Evolutionary conservation across 1,140 invertebrate genomes (phyloP), one percentile per base, ranked within the genome.

Genomic region (Dendrolimus kikuchii): DNA sequence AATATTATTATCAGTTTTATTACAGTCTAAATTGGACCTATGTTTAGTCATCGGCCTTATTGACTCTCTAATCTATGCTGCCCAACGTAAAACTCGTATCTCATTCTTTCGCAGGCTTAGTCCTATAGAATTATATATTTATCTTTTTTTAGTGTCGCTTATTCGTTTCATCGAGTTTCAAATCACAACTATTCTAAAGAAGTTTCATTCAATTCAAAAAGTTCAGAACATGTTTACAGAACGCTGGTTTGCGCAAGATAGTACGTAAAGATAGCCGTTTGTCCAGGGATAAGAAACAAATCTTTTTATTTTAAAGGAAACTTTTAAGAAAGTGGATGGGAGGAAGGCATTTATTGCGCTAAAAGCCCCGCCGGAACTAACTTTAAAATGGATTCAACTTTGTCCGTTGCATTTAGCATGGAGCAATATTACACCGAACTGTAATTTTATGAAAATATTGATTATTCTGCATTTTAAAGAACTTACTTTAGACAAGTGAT

Each of bases 371-470:
- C 62, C 66, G 71, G 79, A 84, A 81, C 81, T 81, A 77, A 81
- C 78, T 84, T 82, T 84, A 84, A 84, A 84, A 81, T 81, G 79
- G 81, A 84, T 84, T 84, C 81, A 82, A 82, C 76, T 82, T 84
- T 79, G 74, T 74, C 70, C 71, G 77, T 75, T 82, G 77, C 77
- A 81, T 81, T 84, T 81, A 77, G 66, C 55, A 50, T 57, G 65
- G 56, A 56, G 41, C 45, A 36, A 38, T 64, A 46, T 78, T 48
- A 82, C 73, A 80, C 79, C 68, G 71, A 51, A 7, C 36, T 55
- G 66, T 66, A 64, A 63, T 45, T 9, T 8, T 40, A 41, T 39
- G 7, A 5, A n/a, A n/a, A n/a, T 45, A 45, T n/a, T 9, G 5
- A 45, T 8, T n/a, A n/a, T 39, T 51, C 44, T 45, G 46, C 38